Evolutionary conservation across 2,888 invertebrate genomes (phyloP).

Genomic region (Fragum sueziense): DNA sequence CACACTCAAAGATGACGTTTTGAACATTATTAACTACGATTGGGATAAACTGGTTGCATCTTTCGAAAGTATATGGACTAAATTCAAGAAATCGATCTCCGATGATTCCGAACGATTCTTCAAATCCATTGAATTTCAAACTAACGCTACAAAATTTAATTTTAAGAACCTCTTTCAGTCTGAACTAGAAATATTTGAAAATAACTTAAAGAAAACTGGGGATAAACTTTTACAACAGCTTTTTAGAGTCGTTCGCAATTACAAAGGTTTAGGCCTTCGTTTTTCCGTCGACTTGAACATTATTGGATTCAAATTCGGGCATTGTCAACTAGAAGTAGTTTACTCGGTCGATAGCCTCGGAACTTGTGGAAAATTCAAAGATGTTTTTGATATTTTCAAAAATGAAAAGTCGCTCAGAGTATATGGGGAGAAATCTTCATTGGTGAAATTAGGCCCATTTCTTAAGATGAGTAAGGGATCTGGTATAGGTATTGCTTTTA

Average conservation of each 20-base stretch:
- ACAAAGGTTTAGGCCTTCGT: constrained; percentile 20
- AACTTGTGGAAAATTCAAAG: constrained; percentile 38
- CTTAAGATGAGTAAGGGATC: neutral
- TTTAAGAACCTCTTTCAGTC: neutral
- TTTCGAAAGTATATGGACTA: constrained; percentile 15
- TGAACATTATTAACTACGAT: neutral
- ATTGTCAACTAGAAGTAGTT: constrained; percentile 36
- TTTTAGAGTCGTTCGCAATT: neutral
- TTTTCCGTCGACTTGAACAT: constrained; percentile 3
- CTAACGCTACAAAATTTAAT: neutral
- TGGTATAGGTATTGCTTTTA: constrained; percentile 24
- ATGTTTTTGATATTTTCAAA: constrained; percentile 30
- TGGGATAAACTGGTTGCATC: neutral
- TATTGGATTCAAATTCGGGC: constrained; percentile 5
- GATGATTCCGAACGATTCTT: neutral
- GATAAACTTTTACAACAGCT: neutral
- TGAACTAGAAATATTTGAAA: constrained; percentile 9
- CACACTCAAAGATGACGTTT: neutral
- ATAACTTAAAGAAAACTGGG: constrained; percentile 11
- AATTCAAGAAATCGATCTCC: neutral
- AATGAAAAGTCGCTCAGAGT: constrained; percentile 30
- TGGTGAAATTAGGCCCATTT: constrained; percentile 12
- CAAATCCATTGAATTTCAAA: constrained; percentile 15
- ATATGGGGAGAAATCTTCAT: neutral
- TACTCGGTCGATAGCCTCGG: constrained; percentile 16